Evolutionary conservation across 2,113 vertebrate species (phyloP).

Genomic region (Etheostoma spectabile): DNA sequence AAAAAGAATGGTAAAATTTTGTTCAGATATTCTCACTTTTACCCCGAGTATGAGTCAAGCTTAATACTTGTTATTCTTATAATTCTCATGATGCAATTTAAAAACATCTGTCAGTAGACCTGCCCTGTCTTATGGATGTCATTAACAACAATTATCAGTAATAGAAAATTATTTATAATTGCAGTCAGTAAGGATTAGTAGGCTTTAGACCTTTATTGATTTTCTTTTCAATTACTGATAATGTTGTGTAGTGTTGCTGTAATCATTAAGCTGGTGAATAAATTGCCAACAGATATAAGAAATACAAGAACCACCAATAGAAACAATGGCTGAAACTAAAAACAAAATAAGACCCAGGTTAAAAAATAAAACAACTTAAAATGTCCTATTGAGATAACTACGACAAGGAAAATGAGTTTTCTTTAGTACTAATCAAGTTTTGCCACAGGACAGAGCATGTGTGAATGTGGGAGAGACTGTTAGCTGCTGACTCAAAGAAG

Average conservation of each 20-base stretch:
- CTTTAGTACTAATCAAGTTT: conserved; percentile 15
- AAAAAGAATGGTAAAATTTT: too few relatives aligned
- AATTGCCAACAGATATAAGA: not conserved
- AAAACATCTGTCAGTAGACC: too few relatives aligned
- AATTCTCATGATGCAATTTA: too few relatives aligned
- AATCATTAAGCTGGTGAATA: not conserved
- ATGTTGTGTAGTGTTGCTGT: not conserved
- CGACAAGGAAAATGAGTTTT: not conserved
- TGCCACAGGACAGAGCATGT: not conserved
- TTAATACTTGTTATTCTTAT: too few relatives aligned
- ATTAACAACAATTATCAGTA: not conserved
- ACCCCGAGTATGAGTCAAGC: too few relatives aligned
- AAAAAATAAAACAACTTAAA: not conserved
- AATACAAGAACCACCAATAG: not conserved
- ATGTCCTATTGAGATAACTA: not conserved
- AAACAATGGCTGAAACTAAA: not conserved
- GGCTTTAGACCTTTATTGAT: not conserved
- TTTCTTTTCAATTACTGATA: not conserved
- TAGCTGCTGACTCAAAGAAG: conserved; percentile 19
- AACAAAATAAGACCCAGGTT: not conserved
- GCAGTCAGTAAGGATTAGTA: too few relatives aligned
- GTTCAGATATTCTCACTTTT: too few relatives aligned
- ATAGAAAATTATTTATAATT: not conserved
- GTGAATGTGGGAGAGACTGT: conserved; percentile 29
- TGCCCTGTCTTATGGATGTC: too few relatives aligned